phyloP scores from a whole-genome alignment of 1,140 invertebrate species.

The Lordiphosa collinella region DNA sequence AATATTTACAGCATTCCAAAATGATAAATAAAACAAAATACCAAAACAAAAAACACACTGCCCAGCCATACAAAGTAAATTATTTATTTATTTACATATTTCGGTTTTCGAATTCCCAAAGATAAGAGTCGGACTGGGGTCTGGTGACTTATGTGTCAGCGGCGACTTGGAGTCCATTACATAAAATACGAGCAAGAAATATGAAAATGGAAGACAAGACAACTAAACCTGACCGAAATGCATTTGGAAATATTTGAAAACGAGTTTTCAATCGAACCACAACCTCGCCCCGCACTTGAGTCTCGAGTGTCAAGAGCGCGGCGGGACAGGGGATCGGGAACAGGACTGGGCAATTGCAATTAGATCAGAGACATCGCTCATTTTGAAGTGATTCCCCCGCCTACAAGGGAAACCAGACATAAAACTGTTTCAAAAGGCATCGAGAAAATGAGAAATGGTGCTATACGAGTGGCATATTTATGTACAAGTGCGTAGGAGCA shows the following conservation, averaged over 20 bases:
- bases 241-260: constrained; percentile 66
- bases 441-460: constrained; percentile 65
- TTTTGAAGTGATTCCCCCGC: constrained; percentile 45
- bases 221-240: constrained; percentile 40
- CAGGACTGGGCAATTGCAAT: constrained; percentile 40
- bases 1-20: constrained; percentile 55
- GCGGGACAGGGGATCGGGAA: constrained; percentile 6
- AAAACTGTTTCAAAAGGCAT: constrained; percentile 51
- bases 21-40: constrained; percentile 62
- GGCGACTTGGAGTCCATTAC: constrained; percentile 35
- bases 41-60: constrained; percentile 22
- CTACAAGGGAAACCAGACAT: constrained; percentile 28
- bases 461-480: constrained; percentile 64
- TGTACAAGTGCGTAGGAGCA: constrained; percentile 27
- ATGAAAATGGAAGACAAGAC: constrained; percentile 38
- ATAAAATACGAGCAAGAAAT: constrained; percentile 61
- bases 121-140: constrained; percentile 51
- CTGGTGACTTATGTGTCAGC: constrained; percentile 43
- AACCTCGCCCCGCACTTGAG: constrained; percentile 43
- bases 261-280: constrained; percentile 53
- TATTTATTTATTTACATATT: constrained; percentile 53
- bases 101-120: constrained; percentile 31
- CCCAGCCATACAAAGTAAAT: constrained; percentile 36
- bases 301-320: constrained; percentile 45
- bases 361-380: constrained; percentile 70